Base-by-base conservation (phyloP, 2,113 vertebrate genomes). In the Rhinolophus ferrumequinum region DNA sequence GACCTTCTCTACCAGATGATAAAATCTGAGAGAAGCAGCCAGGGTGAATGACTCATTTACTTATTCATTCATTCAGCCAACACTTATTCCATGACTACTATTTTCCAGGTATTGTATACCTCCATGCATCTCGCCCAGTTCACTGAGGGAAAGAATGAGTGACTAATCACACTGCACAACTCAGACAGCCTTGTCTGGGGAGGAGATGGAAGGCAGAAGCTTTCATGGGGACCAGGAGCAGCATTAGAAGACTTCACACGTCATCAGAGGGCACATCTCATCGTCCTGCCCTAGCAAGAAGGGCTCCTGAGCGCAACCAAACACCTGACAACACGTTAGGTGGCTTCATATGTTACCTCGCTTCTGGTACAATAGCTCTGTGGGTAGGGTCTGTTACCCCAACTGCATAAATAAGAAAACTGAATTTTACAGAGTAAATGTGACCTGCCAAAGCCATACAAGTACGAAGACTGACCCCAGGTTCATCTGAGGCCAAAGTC, bases 401-500 rank as follows among this genome's bases (percentile, higher is more conserved):
- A 79, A 54, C 30, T 52, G n/a, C 22, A 72, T 13, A 69, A 64
- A 70, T 19, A 50, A 89, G 54, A 26, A 86, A 67, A 41, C 6
- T 6, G 0, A 30, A 38, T 41, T 92, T 80, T 8, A 60, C 58
- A 67, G 30, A 60, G 47, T 22, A 21, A 33, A n/a, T 10, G 33
- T 52, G 8, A 58, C n/a, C 50, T 56, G 11, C 8, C 6, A 19
- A 73, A 83, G 19, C 52, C 11, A 8, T 12, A 19, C 0, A n/a
- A 19, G 60, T 54, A 26, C 70, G 8, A 79, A 60, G 44, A n/a
- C 47, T 73, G 19, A 21, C 28, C 41, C 28, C 26, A 24, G 58
- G 8, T 8, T 35, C 44, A 5, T 76, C 33, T 2, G 2, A 22
- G 1, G 0, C 14, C 35, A 16, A 35, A 54, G 10, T 47, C 19